A percentile compares a stretch with the other conserved stretches of the same genome.
These are phyloP conservation scores for Silvanus unidentatus DNA, from an alignment of 2,888 invertebrate species.

Conservation along the genomic window DNA sequence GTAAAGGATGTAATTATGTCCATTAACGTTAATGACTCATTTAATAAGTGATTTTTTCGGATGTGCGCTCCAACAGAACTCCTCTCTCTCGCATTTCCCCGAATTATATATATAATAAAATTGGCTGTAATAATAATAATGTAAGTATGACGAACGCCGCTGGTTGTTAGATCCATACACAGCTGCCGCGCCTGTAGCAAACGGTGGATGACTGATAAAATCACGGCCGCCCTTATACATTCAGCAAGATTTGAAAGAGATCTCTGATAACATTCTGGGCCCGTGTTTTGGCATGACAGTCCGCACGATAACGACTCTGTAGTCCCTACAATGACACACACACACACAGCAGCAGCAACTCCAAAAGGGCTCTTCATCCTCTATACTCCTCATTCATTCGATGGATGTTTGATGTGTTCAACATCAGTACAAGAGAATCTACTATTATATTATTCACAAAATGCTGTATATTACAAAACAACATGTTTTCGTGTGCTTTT, in stretches of 20 bases:
- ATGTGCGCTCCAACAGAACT: no score
- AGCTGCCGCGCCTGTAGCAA: constrained; percentile 45
- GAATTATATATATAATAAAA: no score
- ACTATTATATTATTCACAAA: no score
- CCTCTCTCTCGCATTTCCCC: no score
- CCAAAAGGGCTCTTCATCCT: constrained; percentile 31
- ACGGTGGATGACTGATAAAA: constrained; percentile 38
- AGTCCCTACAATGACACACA: constrained; percentile 35
- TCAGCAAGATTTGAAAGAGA: constrained; percentile 50
- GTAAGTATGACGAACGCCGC: no score
- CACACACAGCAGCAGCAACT: constrained; percentile 6
- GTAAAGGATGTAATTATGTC: no score
- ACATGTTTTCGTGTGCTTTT: not conserved
- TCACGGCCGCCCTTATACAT: constrained; percentile 49
- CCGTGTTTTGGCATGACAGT: constrained; percentile 50
- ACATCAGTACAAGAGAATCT: constrained; percentile 16
- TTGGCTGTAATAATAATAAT: no score
- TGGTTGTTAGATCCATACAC: constrained; percentile 20
- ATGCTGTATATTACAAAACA: constrained; percentile 20
- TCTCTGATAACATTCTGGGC: constrained; percentile 48
- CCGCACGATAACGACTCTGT: constrained; percentile 44
- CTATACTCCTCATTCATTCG: constrained; percentile 21
- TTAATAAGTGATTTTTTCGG: no score
- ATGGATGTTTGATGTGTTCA: constrained; percentile 16
- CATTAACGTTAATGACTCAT: no score